Base-by-base conservation (phyloP, 2,113 vertebrate species). In the Seriola dumerili region DNA sequence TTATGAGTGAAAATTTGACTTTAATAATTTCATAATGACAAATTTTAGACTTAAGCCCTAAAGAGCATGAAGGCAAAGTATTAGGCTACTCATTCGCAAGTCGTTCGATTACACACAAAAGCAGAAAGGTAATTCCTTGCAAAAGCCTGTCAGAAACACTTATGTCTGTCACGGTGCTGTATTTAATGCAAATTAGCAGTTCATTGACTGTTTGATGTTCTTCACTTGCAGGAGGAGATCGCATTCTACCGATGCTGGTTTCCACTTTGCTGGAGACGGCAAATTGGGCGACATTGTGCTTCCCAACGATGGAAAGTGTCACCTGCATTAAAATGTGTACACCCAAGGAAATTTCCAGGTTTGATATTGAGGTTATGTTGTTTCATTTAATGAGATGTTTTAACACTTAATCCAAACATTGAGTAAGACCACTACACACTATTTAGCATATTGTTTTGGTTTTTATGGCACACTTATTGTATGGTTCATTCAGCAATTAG, bases 211-310 rank as follows among this genome's bases (percentile, higher is more conserved):
- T 64, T 25, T 52, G 44, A 29, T 76, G 72, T 63, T 70, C 46
- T 52, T 81, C 72, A 23, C 63, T 84, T 69, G 13, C 90, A 97
- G 97, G 94, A 96, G 7, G 91, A 96, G 90, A 97, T 97, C 67
- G 58, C 97, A 98, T 89, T 98, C 97, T 82, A 96, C 96, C 0
- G 97, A 98, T 69, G 97, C 96, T 38, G 97, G 96, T 2, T 98
- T 98, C 92, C 97, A 98, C 90, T 97, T 97, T 40, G 97, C 97
- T 36, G 97, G 97, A 88, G 97, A 98, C n/a, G 96, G 97, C 73
- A 98, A 98, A 92, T 96, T 97, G 81, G 97, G 97, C 17, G 96
- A 96, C 80, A 98, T 97, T 63, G 96, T 98, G 38, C 93, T 97
- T 72, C 96, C 97, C 70, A 96, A 97, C 65, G 95, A 98, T 84